Evolutionary conservation across 2,888 invertebrate species (phyloP), one percentile per base, ranked within the genome.

Genomic region (Drosophila nr. perissopoda): DNA sequence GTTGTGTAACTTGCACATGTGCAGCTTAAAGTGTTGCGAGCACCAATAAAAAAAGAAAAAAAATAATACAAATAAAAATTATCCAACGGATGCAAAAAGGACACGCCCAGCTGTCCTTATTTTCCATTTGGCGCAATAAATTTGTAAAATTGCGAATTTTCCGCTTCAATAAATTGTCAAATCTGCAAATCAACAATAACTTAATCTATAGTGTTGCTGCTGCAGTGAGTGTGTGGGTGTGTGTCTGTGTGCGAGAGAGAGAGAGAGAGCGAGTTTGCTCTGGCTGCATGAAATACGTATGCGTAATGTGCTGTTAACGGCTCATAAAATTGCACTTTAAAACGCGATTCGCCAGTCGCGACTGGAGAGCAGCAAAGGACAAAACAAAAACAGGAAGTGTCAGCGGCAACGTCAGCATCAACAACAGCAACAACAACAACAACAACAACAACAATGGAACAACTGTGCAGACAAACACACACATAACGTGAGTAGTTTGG

Each of bases 281-380:
- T 36, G 46, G 52, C 63, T 70, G 80, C 63, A 64, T 67, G 69
- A 70, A 54, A 58, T 74, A 70, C 69, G 68, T 76, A 76, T 78
- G 77, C 75, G 77, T 83, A 88, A 88, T 83, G 69, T 75, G 70
- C 72, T 65, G 76, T 84, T 83, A 87, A 79, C 82, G 84, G 85
- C 76, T 84, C 89, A 85, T 87, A 89, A 85, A 85, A 89, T 73
- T 76, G 79, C 89, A 87, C 75, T 89, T 87, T 81, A 74, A 87
- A 81, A 70, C 70, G 64, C 74, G 77, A 77, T 66, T 72, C 76
- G 62, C 62, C 61, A 67, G 78, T 69, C 65, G 65, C 59, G 71
- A 78, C 58, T 68, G 71, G 68, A 68, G 57, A 66, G 60, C 74
- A 56, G 65, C 62, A 61, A 60, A 63, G 65, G 70, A 65, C 66